phyloP scores from a whole-genome alignment of 2,797 vertebrate genomes.

The Manis crassicaudata region DNA sequence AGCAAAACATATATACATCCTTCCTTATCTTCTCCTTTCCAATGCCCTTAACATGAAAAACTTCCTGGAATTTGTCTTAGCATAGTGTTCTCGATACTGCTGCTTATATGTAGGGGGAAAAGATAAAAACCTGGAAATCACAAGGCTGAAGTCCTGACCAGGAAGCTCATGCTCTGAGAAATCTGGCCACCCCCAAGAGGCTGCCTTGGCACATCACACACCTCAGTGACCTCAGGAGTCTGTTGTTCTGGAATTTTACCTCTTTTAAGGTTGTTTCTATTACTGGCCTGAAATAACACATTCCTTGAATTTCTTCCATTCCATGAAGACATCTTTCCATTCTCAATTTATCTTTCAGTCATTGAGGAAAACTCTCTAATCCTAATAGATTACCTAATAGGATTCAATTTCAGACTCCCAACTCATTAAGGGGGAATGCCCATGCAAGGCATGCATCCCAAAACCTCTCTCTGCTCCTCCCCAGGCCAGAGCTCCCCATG shows the following conservation, averaged over 20 bases:
- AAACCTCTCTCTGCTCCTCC: neutral
- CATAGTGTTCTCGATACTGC: neutral
- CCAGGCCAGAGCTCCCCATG: neutral
- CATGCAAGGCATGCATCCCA: neutral
- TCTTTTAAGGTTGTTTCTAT: neutral
- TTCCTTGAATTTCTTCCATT: neutral
- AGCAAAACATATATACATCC: neutral
- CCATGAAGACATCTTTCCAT: neutral
- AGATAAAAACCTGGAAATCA: neutral
- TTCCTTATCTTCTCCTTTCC: neutral
- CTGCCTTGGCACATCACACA: neutral
- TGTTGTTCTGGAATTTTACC: neutral
- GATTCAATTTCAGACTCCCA: neutral
- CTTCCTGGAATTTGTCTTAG: neutral
- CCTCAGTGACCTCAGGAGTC: neutral
- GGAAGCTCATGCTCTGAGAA: neutral
- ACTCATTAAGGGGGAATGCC: neutral
- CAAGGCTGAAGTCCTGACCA: neutral
- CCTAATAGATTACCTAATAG: neutral
- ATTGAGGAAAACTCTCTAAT: neutral
- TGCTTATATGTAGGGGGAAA: neutral
- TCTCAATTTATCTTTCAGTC: neutral
- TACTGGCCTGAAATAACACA: neutral
- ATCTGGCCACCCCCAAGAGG: neutral
- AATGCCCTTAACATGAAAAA: neutral